phyloP scores from a whole-genome alignment of 2,797 vertebrate genomes.

The Alectoris magna region DNA sequence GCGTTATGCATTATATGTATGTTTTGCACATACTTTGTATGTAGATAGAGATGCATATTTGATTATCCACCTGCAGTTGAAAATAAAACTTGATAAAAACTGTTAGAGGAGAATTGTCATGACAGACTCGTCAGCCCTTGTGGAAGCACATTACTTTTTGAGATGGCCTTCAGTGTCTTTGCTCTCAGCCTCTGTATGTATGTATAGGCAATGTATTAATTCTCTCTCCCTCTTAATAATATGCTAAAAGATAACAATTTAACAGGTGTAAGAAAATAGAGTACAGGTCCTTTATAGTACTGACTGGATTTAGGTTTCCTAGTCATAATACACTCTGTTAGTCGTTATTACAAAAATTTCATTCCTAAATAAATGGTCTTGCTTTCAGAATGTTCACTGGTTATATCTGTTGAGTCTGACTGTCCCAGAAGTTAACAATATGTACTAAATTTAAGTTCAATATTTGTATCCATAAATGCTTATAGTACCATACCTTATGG shows the following conservation, averaged over 20 bases:
- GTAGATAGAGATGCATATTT: not conserved
- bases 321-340: not conserved
- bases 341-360: not conserved
- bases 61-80: not conserved
- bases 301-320: not conserved
- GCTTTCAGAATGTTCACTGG: not conserved
- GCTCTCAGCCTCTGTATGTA: not conserved
- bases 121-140: not conserved
- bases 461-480: conserved; percentile 48
- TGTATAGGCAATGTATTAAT: not conserved
- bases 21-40: not conserved
- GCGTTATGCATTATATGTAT: accelerated
- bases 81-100: not conserved
- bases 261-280: not conserved
- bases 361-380: not conserved
- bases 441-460: conserved; percentile 17
- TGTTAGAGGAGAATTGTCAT: not conserved
- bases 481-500: not conserved
- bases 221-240: not conserved
- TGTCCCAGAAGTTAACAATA: not conserved
- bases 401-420: not conserved
- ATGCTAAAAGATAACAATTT: not conserved
- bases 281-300: not conserved
- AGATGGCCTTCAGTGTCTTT: not conserved
- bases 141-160: not conserved